Percentiles rank a stretch among this genome's conserved stretches.
Conservation (phyloP, 2,797 vertebrate genomes). For the Ctenopoma multispine region DNA sequence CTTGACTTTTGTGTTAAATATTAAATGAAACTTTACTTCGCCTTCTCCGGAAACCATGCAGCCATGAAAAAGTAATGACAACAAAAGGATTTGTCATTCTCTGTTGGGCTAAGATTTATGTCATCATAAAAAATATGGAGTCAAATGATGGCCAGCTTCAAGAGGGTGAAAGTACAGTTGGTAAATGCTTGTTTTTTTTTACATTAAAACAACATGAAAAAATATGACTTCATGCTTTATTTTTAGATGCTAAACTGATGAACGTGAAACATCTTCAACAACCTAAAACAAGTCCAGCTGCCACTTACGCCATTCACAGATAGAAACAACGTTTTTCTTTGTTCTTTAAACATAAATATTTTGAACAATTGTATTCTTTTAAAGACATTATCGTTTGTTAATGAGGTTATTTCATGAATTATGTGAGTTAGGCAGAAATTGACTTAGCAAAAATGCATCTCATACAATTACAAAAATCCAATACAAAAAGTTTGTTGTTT, state of each 20-base stretch:
- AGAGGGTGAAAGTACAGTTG: neutral
- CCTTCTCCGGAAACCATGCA: constrained; percentile 52
- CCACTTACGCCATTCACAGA: too few relatives aligned
- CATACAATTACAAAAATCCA: neutral
- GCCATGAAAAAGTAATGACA: constrained; percentile 79
- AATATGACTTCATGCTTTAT: too few relatives aligned
- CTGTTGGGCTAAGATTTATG: constrained; percentile 50
- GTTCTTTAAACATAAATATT: too few relatives aligned
- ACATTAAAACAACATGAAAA: neutral
- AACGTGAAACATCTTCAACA: too few relatives aligned
- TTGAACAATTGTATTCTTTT: too few relatives aligned
- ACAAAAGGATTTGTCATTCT: constrained; percentile 76
- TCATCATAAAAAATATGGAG: constrained; percentile 56
- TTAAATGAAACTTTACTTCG: constrained; percentile 71
- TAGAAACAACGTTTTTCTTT: too few relatives aligned
- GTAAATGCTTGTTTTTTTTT: neutral
- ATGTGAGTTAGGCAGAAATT: neutral
- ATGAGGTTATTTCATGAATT: too few relatives aligned
- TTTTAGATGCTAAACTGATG: too few relatives aligned
- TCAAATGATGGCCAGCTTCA: constrained; percentile 3
- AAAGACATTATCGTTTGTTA: too few relatives aligned
- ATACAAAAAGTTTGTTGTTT: too few relatives aligned
- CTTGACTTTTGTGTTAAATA: constrained; percentile 70
- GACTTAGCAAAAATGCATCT: neutral
- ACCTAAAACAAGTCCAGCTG: too few relatives aligned